Conservation (phyloP, 2,113 vertebrate genomes). For the Psammodynastes pulverulentus region DNA sequence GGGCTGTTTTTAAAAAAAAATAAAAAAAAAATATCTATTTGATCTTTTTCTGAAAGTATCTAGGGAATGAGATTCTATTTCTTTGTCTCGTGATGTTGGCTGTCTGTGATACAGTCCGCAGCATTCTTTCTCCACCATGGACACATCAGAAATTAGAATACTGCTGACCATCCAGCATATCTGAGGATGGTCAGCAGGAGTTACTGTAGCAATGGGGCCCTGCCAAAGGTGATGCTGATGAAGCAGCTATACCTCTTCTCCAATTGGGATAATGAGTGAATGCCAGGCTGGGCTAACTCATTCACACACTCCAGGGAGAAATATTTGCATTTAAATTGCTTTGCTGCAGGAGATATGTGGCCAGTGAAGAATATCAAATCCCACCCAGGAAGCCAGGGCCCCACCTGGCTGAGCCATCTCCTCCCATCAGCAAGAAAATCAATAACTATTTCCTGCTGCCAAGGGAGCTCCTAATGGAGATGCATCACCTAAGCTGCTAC, state of each 20-base stretch:
- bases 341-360: slow-evolving; percentile 26
- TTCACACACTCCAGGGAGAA: slow-evolving; percentile 50
- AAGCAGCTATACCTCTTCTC: slow-evolving; percentile 4
- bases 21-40: background rate
- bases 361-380: slow-evolving; percentile 39
- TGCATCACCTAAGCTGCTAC: background rate
- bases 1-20: background rate
- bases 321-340: slow-evolving; percentile 73
- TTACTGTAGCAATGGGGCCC: background rate
- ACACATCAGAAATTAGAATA: background rate
- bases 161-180: background rate
- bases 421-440: slow-evolving; percentile 28
- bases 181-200: background rate
- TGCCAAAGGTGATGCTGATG: slow-evolving; percentile 13
- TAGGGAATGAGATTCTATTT: background rate
- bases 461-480: slow-evolving; percentile 24
- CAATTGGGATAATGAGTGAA: slow-evolving; percentile 17
- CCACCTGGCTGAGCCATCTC: slow-evolving; percentile 8
- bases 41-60: background rate
- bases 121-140: background rate
- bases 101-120: background rate
- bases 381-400: background rate
- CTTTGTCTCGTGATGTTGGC: background rate
- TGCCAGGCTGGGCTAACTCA: slow-evolving; percentile 32
- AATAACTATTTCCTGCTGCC: slow-evolving; percentile 30